Conservation (phyloP, 2,113 vertebrate genomes). For the Serilophus lunatus region DNA sequence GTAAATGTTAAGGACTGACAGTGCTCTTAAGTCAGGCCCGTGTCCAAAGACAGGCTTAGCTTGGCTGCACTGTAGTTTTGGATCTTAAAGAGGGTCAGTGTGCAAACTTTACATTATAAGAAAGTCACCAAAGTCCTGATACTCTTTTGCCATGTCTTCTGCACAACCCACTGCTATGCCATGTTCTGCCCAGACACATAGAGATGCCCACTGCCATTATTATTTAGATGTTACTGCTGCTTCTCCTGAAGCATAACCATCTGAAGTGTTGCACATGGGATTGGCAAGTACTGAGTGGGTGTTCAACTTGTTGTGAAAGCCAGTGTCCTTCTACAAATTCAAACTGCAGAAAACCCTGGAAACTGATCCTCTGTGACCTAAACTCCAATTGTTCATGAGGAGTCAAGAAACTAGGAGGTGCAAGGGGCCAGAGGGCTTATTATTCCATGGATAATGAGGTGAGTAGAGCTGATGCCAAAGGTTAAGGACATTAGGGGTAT, state of each 20-base stretch:
- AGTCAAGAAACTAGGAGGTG: background rate
- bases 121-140: background rate
- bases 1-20: background rate
- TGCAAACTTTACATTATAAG: background rate
- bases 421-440: accelerated
- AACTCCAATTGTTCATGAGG: accelerated
- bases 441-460: background rate
- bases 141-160: background rate
- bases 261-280: accelerated
- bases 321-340: background rate
- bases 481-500: background rate
- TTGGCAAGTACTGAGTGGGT: background rate
- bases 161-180: background rate
- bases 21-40: background rate
- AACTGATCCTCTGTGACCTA: background rate
- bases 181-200: background rate
- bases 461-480: background rate
- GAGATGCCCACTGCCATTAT: background rate
- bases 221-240: background rate
- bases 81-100: background rate
- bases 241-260: background rate
- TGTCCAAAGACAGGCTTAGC: background rate
- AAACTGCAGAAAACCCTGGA: background rate
- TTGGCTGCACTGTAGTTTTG: background rate
- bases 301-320: background rate